Evolutionary conservation across 2,113 vertebrate species (phyloP), one percentile per base, ranked within the genome.

Genomic region (Syngnathus typhle): DNA sequence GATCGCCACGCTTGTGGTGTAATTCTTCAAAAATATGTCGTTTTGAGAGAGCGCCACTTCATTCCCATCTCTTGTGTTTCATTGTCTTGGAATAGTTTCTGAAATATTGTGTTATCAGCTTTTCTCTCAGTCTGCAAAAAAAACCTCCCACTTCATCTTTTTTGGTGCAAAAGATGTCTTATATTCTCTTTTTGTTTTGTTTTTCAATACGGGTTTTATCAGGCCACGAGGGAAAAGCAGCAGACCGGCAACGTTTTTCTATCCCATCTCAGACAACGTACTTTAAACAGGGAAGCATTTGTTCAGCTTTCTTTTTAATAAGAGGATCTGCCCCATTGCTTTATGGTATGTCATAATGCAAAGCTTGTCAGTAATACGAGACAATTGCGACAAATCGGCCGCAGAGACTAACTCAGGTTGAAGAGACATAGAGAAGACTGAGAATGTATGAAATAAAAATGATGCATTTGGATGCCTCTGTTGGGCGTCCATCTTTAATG

Each of bases 381-480:
- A 41, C 64, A 58, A 60, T 32, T 32, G 49, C 68, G 72, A 69
- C 59, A 73, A 73, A 79, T 41, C 21, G 65, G 65, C 69, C 67
- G 62, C 64, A 83, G 65, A 66, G 59, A 58, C 39, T 77, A 76
- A 72, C 54, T 65, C 62, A 64, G 69, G 78, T 78, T 58, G 67
- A 79, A 73, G 38, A 52, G 61, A 60, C 47, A 36, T 51, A 32
- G 61, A n/a, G 32, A 61, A 71, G 56, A 52, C 46, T 65, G 66
- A 64, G 63, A 67, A 60, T 32, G 27, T 32, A 32, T 32, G 27
- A 32, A 32, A 32, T 32, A 32, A 80, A 79, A 79, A 78, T 73
- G 83, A 82, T 87, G 84, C 80, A 67, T 87, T 82, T 63, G 87
- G 83, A 86, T 82, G 76, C 84, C 75, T 85, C 72, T 77, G 69